These are phyloP conservation scores for Hypomecis atomaria DNA, from an alignment of 2,888 invertebrate genomes.

Conservation along the genomic window DNA sequence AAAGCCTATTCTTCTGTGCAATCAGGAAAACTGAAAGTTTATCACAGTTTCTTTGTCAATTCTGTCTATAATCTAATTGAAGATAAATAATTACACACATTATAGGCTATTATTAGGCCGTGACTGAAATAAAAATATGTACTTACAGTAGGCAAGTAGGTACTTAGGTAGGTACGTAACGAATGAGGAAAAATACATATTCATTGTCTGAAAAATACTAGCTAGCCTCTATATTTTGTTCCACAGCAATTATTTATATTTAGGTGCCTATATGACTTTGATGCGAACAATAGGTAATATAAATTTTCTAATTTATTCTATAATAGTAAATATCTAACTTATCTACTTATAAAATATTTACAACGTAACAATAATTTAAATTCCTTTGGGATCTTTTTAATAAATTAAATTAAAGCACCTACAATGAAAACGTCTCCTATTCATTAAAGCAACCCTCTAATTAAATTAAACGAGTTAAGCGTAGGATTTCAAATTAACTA, in stretches of 20 bases:
- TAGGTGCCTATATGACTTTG: conserved; percentile 28
- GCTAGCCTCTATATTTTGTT: conserved; percentile 28
- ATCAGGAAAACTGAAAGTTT: conserved; percentile 50
- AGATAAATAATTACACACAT: conserved; percentile 13
- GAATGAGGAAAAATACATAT: conserved; percentile 21
- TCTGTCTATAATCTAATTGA: conserved; percentile 22
- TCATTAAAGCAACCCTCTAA: conserved; percentile 38
- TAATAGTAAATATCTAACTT: conserved; percentile 48
- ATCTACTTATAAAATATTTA: conserved; percentile 54
- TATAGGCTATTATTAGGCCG: conserved; percentile 16
- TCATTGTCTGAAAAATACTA: conserved; percentile 28
- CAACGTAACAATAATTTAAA: conserved; percentile 54
- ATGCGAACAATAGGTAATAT: conserved; percentile 36
- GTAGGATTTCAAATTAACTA: conserved; percentile 43
- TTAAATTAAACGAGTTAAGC: conserved; percentile 45
- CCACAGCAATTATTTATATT: conserved; percentile 31
- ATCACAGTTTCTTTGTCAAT: conserved; percentile 61
- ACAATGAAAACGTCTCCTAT: conserved; percentile 34
- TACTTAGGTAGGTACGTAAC: conserved; percentile 1
- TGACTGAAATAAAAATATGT: conserved; percentile 8
- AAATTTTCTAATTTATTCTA: conserved; percentile 35
- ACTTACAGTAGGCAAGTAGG: not conserved
- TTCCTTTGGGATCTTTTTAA: conserved; percentile 36
- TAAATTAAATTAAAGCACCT: conserved; percentile 43
- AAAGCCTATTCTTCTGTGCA: conserved; percentile 24